Conservation (phyloP, 2,888 invertebrate genomes). For the Amblyjoppa fuscipennis region DNA sequence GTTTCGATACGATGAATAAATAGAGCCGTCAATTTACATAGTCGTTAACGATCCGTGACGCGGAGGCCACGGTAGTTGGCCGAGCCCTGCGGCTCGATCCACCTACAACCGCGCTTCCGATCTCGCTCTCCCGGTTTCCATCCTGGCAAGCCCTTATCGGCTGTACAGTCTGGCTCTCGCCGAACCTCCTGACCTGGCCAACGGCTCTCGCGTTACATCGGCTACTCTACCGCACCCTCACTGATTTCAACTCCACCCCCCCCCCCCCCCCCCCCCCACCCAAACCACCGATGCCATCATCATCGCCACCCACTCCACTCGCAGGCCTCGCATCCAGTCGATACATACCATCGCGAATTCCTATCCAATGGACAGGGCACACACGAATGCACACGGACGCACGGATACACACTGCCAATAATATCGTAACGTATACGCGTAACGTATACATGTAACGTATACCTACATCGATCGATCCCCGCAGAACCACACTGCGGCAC, state of each 20-base stretch:
- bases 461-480: slow-evolving; percentile 73
- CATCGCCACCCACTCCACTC: slow-evolving; percentile 58
- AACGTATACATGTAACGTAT: slow-evolving; percentile 54
- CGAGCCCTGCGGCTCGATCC: slow-evolving; percentile 20
- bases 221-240: slow-evolving; percentile 59
- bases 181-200: slow-evolving; percentile 80
- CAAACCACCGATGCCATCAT: slow-evolving; percentile 57
- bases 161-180: slow-evolving; percentile 74
- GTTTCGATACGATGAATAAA: slow-evolving; percentile 81
- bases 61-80: slow-evolving; percentile 20
- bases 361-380: slow-evolving; percentile 47
- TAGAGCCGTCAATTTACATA: slow-evolving; percentile 84
- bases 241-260: slow-evolving; percentile 45
- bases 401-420: not conserved
- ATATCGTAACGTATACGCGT: slow-evolving; percentile 58
- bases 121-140: slow-evolving; percentile 50
- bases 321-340: slow-evolving; percentile 43
- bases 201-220: slow-evolving; percentile 71
- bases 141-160: slow-evolving; percentile 82
- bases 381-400: slow-evolving; percentile 2
- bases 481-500: slow-evolving; percentile 66
- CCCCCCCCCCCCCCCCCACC: slow-evolving; percentile 54
- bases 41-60: slow-evolving; percentile 79
- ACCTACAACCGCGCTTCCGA: slow-evolving; percentile 23
- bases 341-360: slow-evolving; percentile 59